Percentiles rank a stretch among this genome's conserved stretches.
Conservation (phyloP, 2,888 invertebrate genomes). For the Drosophila eohydei region DNA sequence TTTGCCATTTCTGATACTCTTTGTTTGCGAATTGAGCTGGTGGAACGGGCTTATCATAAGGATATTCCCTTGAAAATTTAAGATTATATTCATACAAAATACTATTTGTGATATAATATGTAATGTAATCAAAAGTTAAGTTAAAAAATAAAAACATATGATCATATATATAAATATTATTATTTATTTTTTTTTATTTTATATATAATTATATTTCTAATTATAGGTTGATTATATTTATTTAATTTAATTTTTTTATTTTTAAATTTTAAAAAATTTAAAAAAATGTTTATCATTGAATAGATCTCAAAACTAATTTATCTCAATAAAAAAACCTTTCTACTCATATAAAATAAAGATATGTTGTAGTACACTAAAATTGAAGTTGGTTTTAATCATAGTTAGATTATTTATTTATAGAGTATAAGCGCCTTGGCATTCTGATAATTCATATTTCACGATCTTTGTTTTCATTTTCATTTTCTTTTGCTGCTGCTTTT, state of each 20-base stretch:
- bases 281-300: background rate
- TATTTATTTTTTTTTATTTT: no score
- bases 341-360: background rate
- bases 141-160: no score
- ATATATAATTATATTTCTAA: no score
- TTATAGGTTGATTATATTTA: no score
- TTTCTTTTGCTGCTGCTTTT: constrained; percentile 16
- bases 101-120: background rate
- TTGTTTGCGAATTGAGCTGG: constrained; percentile 19
- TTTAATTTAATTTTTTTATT: no score
- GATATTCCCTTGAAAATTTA: background rate
- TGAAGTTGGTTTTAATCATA: no score
- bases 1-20: constrained; percentile 43
- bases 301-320: background rate
- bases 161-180: no score
- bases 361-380: background rate
- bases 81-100: background rate
- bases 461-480: constrained; percentile 42
- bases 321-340: background rate
- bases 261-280: background rate
- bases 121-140: no score
- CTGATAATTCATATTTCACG: constrained; percentile 7
- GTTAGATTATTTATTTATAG: constrained; percentile 12
- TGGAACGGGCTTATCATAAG: background rate
- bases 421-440: constrained; percentile 21